Percentiles rank a stretch among this genome's conserved stretches.
Conservation (phyloP, 2,797 vertebrate species). For the Poecile montanus region DNA sequence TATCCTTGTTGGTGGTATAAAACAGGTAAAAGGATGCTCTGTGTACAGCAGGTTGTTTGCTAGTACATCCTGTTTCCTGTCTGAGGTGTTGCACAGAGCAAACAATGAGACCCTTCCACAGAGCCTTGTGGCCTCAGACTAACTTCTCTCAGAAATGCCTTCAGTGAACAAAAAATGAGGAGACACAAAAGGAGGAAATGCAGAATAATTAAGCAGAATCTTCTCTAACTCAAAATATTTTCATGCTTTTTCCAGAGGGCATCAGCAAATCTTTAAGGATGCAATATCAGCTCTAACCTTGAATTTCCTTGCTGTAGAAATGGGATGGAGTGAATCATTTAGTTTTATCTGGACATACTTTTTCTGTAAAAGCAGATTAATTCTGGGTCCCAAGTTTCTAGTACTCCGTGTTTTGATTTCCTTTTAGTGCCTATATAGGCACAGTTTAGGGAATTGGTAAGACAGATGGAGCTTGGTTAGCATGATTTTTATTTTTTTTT, state of each 20-base stretch:
- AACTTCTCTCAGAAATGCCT: not conserved
- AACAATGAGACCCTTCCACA: not conserved
- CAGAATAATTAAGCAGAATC: slow-evolving; percentile 36
- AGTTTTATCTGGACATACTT: slow-evolving; percentile 49
- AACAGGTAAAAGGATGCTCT: not conserved
- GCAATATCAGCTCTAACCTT: slow-evolving; percentile 43
- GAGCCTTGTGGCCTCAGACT: not conserved
- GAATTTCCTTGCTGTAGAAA: slow-evolving; percentile 34
- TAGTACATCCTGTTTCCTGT: not conserved
- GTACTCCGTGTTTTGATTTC: slow-evolving; percentile 55
- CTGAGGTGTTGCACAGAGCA: not conserved
- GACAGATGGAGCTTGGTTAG: slow-evolving; percentile 51
- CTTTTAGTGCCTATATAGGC: slow-evolving; percentile 43
- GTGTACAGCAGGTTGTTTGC: not conserved
- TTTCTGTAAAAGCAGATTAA: slow-evolving; percentile 51
- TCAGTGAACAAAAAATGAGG: not conserved
- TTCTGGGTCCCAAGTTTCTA: slow-evolving; percentile 48
- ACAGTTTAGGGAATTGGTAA: slow-evolving; percentile 51
- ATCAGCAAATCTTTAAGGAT: slow-evolving; percentile 31
- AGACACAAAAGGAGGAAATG: slow-evolving; percentile 10
- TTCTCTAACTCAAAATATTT: slow-evolving; percentile 20
- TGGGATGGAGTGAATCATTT: slow-evolving; percentile 6
- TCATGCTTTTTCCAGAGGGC: slow-evolving; percentile 28
- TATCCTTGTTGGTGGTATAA: not conserved
- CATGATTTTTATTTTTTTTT: slow-evolving; percentile 17